Conservation (phyloP, 2,888 invertebrate genomes). For the Eurytoma adleriae region DNA sequence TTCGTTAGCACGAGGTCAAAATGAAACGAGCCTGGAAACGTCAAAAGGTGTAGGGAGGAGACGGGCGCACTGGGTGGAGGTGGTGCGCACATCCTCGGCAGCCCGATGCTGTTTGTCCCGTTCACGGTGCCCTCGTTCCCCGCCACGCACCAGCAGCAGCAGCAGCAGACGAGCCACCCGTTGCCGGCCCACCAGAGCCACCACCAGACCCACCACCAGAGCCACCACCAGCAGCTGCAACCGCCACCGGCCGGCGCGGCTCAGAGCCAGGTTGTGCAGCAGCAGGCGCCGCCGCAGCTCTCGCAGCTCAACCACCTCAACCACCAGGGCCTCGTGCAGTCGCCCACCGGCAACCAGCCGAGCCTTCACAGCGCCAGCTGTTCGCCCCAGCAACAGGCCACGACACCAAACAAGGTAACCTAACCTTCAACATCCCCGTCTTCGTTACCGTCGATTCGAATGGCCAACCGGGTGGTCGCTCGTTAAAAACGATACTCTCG, state of each 20-base stretch:
- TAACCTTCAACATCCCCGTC: neutral
- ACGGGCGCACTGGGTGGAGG: constrained; percentile 76
- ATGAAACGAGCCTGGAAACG: too few relatives aligned
- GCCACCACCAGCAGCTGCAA: constrained; percentile 69
- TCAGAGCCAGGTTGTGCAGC: constrained; percentile 67
- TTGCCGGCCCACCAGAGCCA: constrained; percentile 60
- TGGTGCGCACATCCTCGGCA: constrained; percentile 76
- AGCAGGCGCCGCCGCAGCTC: constrained; percentile 68
- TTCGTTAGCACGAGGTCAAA: neutral
- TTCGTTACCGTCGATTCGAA: neutral
- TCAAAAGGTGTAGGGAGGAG: constrained; percentile 75
- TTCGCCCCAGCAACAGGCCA: constrained; percentile 74
- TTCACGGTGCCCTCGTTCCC: constrained; percentile 75
- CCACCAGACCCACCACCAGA: constrained; percentile 65
- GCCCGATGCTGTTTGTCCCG: constrained; percentile 76
- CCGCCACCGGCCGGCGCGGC: constrained; percentile 53
- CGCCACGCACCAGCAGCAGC: constrained; percentile 73
- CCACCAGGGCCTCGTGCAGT: constrained; percentile 70
- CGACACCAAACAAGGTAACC: constrained; percentile 73
- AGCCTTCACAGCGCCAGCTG: constrained; percentile 73
- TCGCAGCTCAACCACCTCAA: constrained; percentile 73
- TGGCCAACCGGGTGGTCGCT: too few relatives aligned
- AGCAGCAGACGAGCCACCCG: constrained; percentile 60
- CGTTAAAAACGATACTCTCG: too few relatives aligned
- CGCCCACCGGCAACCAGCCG: constrained; percentile 66